phyloP scores from a whole-genome alignment of 1,140 invertebrate species.

The Brachionus asplanchnoidis region DNA sequence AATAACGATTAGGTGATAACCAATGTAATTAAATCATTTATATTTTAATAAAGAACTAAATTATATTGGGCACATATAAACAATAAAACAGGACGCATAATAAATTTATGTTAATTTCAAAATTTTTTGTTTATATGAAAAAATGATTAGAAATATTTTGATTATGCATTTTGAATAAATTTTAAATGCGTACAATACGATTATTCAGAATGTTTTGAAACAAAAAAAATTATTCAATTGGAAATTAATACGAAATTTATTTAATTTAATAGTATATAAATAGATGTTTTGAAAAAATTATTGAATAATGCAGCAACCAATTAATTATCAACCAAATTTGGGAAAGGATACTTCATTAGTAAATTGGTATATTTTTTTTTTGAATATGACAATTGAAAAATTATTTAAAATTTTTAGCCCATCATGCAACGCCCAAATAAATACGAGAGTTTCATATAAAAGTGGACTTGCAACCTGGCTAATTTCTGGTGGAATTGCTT shows the following conservation, averaged over 20 bases:
- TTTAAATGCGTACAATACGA: no score
- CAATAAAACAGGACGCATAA: no score
- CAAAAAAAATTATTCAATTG: neutral
- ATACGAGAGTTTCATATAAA: conserved; percentile 50
- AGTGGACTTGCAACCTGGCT: conserved; percentile 52
- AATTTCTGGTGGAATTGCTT: conserved; percentile 33
- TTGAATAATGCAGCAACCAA: neutral
- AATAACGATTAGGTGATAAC: no score
- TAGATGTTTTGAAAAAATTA: neutral
- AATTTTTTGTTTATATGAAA: no score
- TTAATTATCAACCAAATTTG: neutral
- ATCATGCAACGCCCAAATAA: conserved; percentile 50
- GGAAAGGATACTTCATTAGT: neutral
- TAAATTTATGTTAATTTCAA: no score
- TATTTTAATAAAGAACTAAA: no score
- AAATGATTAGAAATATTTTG: no score
- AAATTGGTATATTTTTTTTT: neutral
- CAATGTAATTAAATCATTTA: no score
- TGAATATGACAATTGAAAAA: neutral
- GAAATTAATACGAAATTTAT: neutral
- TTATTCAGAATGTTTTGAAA: no score
- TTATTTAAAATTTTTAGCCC: conserved; percentile 44
- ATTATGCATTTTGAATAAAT: no score
- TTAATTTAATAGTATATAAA: neutral
- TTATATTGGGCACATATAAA: no score